Conservation (phyloP, 2,797 vertebrate genomes). For the Pygocentrus nattereri region DNA sequence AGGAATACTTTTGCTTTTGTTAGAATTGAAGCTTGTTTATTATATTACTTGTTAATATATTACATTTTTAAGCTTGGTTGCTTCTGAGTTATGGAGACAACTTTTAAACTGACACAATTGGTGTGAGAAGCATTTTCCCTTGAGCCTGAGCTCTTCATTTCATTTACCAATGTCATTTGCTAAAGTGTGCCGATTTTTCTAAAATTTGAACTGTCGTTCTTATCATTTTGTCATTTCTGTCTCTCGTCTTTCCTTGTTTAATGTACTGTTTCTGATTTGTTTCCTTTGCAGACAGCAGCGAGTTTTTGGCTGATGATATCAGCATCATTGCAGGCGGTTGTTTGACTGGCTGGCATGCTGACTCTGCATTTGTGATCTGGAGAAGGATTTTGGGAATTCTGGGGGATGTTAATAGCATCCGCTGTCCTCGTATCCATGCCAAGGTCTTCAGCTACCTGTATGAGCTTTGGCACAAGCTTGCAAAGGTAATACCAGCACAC, state of each 20-base stretch:
- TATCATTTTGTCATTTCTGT: background rate
- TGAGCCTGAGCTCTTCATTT: background rate
- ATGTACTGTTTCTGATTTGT: background rate
- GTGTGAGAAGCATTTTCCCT: background rate
- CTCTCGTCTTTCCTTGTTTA: background rate
- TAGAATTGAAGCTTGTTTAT: background rate
- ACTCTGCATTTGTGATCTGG: constrained; percentile 96
- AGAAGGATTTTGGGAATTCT: constrained; percentile 95
- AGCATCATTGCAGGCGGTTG: constrained; percentile 97
- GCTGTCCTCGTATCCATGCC: constrained; percentile 92
- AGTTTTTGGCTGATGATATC: constrained; percentile 93
- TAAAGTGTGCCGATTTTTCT: no score
- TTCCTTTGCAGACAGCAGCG: constrained; percentile 87
- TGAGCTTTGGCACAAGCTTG: constrained; percentile 96
- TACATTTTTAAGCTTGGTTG: background rate
- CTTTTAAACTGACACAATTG: background rate
- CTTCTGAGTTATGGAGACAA: background rate
- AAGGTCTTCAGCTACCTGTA: constrained; percentile 92
- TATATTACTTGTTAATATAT: background rate
- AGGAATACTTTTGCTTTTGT: no score
- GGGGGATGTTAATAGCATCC: constrained; percentile 95
- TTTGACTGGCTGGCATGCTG: constrained; percentile 93
- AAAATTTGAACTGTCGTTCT: background rate
- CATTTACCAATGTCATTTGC: no score
- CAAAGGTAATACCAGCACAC: constrained; percentile 82